Evolutionary conservation across 2,113 vertebrate genomes (phyloP).

Genomic region (Phylloscopus trochilus): DNA sequence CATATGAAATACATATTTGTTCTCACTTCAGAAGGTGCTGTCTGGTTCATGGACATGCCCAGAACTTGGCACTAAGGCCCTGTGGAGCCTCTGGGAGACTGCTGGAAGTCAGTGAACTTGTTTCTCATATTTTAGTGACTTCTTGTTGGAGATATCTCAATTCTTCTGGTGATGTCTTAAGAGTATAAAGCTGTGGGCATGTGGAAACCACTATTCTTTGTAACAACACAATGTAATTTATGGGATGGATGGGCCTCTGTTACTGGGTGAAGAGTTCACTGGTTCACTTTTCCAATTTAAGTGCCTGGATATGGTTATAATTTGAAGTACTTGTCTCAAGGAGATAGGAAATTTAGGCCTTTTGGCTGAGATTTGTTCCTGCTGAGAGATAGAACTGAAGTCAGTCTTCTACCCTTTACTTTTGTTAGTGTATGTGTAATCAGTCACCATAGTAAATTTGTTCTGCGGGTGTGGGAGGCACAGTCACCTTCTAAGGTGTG

Average conservation of each 20-base stretch:
- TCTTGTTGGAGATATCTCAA: background rate
- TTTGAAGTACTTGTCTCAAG: background rate
- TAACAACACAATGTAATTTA: background rate
- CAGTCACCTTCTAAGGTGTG: background rate
- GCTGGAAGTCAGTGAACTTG: background rate
- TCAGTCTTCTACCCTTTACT: background rate
- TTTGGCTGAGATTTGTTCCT: background rate
- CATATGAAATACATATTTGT: background rate
- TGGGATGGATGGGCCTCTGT: background rate
- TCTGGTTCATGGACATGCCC: background rate
- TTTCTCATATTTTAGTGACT: background rate
- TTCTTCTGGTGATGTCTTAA: background rate
- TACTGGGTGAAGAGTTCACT: background rate
- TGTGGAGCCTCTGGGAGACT: background rate
- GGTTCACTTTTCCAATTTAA: background rate
- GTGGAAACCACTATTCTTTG: background rate
- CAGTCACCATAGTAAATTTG: background rate
- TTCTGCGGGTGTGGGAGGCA: background rate
- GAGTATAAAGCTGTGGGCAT: background rate
- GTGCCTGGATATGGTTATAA: background rate
- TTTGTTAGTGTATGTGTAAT: background rate
- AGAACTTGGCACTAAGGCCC: background rate
- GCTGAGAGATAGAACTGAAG: background rate
- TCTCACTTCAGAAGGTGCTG: background rate
- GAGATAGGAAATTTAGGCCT: background rate